phyloP scores from a whole-genome alignment of 2,797 vertebrate species.

The Varecia variegata region DNA sequence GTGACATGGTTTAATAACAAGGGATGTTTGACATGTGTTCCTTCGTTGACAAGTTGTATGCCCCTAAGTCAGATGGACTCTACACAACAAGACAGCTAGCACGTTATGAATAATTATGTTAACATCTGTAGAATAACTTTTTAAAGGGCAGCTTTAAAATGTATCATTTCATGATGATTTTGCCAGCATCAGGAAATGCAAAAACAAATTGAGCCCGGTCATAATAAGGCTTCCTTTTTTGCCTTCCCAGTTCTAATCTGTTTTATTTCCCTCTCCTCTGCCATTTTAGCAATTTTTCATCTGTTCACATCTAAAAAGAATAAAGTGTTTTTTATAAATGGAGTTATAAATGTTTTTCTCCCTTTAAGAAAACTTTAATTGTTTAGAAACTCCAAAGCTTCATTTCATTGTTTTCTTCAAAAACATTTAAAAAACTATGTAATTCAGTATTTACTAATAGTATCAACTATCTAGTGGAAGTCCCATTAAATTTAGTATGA shows the following conservation, averaged over 20 bases:
- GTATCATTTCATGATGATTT: slow-evolving; percentile 44
- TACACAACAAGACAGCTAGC: slow-evolving; percentile 63
- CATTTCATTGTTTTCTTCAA: slow-evolving; percentile 42
- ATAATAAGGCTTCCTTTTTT: slow-evolving; percentile 13
- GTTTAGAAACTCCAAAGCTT: not conserved
- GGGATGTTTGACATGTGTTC: slow-evolving; percentile 89
- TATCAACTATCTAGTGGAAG: slow-evolving; percentile 1
- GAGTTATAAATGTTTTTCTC: not conserved
- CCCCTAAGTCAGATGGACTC: slow-evolving; percentile 84
- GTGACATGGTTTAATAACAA: slow-evolving; percentile 98
- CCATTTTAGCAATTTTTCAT: slow-evolving; percentile 55
- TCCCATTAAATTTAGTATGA: slow-evolving; percentile 12
- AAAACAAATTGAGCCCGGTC: slow-evolving; percentile 40
- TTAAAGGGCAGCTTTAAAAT: not conserved
- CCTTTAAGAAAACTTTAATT: slow-evolving; percentile 19
- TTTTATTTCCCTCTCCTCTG: slow-evolving; percentile 35
- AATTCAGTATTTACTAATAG: not conserved
- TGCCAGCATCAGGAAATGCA: slow-evolving; percentile 54
- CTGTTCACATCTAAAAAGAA: slow-evolving; percentile 54
- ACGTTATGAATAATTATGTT: slow-evolving; percentile 81
- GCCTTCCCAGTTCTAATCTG: slow-evolving; percentile 51
- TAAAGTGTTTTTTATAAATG: slow-evolving; percentile 26
- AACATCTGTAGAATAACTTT: slow-evolving; percentile 63
- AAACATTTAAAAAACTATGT: slow-evolving; percentile 16
- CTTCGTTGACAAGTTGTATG: slow-evolving; percentile 79